These are phyloP conservation scores for Lepus europaeus DNA, from an alignment of 2,113 vertebrate species.

Conservation along the genomic window DNA sequence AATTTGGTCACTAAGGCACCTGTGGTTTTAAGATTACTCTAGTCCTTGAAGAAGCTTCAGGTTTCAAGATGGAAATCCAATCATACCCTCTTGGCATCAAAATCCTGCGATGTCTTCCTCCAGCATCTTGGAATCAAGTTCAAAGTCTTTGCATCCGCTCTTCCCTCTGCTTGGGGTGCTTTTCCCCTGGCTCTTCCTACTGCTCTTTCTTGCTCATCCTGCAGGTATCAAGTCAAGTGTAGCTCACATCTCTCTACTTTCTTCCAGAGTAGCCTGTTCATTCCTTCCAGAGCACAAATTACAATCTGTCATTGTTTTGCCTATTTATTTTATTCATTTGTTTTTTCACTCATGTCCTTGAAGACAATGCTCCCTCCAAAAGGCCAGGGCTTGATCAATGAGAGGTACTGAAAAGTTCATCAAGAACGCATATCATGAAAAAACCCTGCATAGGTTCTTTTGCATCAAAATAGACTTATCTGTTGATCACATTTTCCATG, in stretches of 20 bases:
- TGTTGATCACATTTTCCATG: too few relatives aligned
- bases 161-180: not conserved
- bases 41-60: not conserved
- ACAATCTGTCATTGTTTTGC: not conserved
- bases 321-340: not conserved
- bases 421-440: too few relatives aligned
- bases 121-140: not conserved
- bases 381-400: not conserved
- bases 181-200: not conserved
- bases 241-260: not conserved
- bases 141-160: not conserved
- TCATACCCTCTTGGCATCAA: not conserved
- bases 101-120: not conserved
- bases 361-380: not conserved
- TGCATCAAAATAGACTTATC: too few relatives aligned
- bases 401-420: too few relatives aligned
- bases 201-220: not conserved
- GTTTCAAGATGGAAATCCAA: slow-evolving; percentile 30
- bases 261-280: not conserved
- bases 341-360: not conserved
- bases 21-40: not conserved
- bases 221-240: not conserved
- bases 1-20: not conserved
- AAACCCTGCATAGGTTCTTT: too few relatives aligned
- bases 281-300: not conserved